Percentiles rank a stretch among this genome's conserved stretches.
Conservation (phyloP, 1,140 invertebrate genomes). For the Sipha flava region DNA sequence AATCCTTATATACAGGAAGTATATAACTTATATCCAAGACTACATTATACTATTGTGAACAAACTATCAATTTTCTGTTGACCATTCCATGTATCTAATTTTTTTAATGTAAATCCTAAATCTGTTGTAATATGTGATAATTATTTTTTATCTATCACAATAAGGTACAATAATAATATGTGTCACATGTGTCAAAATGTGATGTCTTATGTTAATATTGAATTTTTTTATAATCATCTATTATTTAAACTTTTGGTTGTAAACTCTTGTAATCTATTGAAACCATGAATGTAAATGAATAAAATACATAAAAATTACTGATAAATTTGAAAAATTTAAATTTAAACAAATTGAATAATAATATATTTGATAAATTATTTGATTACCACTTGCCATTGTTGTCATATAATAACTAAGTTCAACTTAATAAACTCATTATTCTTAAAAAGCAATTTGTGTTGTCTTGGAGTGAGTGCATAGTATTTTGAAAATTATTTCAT, state of each 20-base stretch:
- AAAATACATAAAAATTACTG: background rate
- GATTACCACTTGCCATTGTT: constrained; percentile 8
- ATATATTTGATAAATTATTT: background rate
- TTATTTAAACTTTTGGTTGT: constrained; percentile 12
- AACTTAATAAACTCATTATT: background rate
- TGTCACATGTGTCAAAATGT: background rate
- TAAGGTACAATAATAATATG: background rate
- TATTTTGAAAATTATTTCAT: background rate
- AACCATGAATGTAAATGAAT: background rate
- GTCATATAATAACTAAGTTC: background rate
- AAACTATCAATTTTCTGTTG: background rate
- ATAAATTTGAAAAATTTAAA: background rate
- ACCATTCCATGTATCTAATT: constrained; percentile 24
- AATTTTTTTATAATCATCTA: background rate
- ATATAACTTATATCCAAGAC: background rate
- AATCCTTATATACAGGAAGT: background rate
- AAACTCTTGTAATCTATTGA: constrained; percentile 2
- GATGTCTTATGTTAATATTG: background rate
- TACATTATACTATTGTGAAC: constrained; percentile 5
- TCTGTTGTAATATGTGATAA: constrained; percentile 10
- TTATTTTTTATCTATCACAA: background rate
- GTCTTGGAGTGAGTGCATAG: background rate
- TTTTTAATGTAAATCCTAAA: background rate
- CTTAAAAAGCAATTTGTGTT: background rate
- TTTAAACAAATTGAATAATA: background rate